Conservation (phyloP, 2,888 invertebrate genomes). For the Andrena bucephala region DNA sequence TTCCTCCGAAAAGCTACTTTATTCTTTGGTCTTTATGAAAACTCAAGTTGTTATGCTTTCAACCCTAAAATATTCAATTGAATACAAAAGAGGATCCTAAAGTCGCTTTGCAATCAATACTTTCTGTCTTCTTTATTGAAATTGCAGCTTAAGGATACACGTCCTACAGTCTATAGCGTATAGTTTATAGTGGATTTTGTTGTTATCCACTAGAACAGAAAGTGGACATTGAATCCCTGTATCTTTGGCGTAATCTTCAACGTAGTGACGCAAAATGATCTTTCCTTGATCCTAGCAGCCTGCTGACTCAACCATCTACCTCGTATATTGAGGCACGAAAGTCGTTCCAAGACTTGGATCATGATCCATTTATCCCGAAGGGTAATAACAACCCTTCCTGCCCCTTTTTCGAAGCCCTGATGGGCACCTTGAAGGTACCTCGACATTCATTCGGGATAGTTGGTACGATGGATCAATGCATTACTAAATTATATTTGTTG, state of each 20-base stretch:
- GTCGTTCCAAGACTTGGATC: slow-evolving; percentile 22
- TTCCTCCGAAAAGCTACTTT: too few species aligned
- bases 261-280: slow-evolving; percentile 40
- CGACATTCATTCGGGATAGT: neutral
- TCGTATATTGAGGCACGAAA: slow-evolving; percentile 5
- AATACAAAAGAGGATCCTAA: too few species aligned
- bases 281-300: neutral
- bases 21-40: too few species aligned
- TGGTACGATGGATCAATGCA: neutral
- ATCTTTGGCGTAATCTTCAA: slow-evolving; percentile 37
- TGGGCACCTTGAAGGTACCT: slow-evolving; percentile 8
- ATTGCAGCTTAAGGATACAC: neutral
- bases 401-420: neutral
- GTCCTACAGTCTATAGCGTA: neutral
- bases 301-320: slow-evolving; percentile 15
- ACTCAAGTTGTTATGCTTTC: too few species aligned
- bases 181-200: neutral
- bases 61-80: too few species aligned
- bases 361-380: slow-evolving; percentile 23
- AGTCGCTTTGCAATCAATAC: too few species aligned
- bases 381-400: slow-evolving; percentile 16
- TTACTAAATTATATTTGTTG: neutral
- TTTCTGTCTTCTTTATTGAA: neutral
- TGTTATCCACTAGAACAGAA: neutral
- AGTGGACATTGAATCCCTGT: slow-evolving; percentile 6